Percentiles rank a stretch among this genome's conserved stretches.
Evolutionary conservation across 2,797 vertebrate genomes (phyloP).

Genomic region (Danio jaintianensis): DNA sequence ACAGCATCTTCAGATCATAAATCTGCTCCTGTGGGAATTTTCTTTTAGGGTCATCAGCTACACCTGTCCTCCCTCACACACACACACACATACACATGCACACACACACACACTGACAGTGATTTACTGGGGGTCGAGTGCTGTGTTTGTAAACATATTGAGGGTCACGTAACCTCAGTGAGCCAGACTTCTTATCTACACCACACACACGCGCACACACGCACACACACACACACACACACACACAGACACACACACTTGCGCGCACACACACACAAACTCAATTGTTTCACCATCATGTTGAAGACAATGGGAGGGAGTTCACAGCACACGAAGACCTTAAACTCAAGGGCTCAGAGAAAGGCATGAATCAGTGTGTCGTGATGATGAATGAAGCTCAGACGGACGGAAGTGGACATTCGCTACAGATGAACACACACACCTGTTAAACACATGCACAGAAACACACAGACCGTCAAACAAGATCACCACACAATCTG

Average conservation of each 20-base stretch:
- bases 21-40: slow-evolving; percentile 41
- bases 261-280: background rate
- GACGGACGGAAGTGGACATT: slow-evolving; percentile 31
- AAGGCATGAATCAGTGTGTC: background rate
- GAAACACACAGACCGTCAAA: background rate
- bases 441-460: slow-evolving; percentile 25
- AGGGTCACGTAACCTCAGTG: slow-evolving; percentile 32
- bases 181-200: slow-evolving; percentile 32
- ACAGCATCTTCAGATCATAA: background rate
- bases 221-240: background rate
- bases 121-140: slow-evolving; percentile 33
- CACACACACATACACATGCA: slow-evolving; percentile 2
- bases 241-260: background rate
- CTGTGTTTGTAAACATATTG: slow-evolving; percentile 46
- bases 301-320: background rate
- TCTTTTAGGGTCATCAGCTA: background rate
- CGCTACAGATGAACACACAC: slow-evolving; percentile 46
- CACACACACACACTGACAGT: slow-evolving; percentile 14
- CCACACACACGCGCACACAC: slow-evolving; percentile 20
- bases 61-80: slow-evolving; percentile 40
- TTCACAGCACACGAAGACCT: slow-evolving; percentile 10
- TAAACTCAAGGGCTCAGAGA: background rate
- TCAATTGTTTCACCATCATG: background rate
- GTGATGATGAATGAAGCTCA: slow-evolving; percentile 20
- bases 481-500: no score